Base-by-base conservation (phyloP, 2,113 vertebrate species). In the Bucco capensis region DNA sequence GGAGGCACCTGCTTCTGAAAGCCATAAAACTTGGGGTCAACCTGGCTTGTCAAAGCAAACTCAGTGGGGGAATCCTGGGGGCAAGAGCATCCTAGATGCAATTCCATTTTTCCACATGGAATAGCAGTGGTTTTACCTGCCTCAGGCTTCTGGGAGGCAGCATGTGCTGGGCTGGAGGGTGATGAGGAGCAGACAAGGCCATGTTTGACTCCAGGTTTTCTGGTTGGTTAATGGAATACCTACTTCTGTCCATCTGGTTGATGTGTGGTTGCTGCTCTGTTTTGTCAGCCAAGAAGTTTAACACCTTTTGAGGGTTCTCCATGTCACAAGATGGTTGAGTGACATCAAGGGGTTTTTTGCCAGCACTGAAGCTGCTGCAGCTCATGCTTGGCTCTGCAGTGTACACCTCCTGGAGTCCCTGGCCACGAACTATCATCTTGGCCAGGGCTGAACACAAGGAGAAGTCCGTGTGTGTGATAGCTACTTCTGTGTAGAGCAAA, bases 171-270 rank as follows among this genome's bases (percentile, higher is more conserved):
- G 22, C 60, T 42, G 82, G 86, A 77, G 82, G 81, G 35, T 31
- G 25, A 56, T 3, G 8, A 40, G 74, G 92, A 95, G 8, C 51
- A 8, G 72, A 70, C 2, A 24, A 84, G 51, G 81, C 62, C 86
- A 77, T 28, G 30, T 76, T 96, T 95, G 82, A 86, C 91, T 94
- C 94, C 94, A 82, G 93, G 78, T 97, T 97, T 97, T 96, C 90
- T 83, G 93, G 96, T 91, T 94, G 51, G 28, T 53, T 30, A 33
- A 89, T 7, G 72, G 72, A 71, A 81, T 89, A 57, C 73, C 85
- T 81, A 90, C 89, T 97, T 93, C 94, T 96, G 96, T 91, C 93
- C 74, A 89, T 93, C 91, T 96, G 92, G 83, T 93, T 96, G 86
- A 74, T 96, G 95, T 94, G 88, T 95, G 92, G 92, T 96, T 95